These are phyloP conservation scores for Salarias fasciatus DNA, from an alignment of 2,797 vertebrate genomes.

Conservation along the genomic window DNA sequence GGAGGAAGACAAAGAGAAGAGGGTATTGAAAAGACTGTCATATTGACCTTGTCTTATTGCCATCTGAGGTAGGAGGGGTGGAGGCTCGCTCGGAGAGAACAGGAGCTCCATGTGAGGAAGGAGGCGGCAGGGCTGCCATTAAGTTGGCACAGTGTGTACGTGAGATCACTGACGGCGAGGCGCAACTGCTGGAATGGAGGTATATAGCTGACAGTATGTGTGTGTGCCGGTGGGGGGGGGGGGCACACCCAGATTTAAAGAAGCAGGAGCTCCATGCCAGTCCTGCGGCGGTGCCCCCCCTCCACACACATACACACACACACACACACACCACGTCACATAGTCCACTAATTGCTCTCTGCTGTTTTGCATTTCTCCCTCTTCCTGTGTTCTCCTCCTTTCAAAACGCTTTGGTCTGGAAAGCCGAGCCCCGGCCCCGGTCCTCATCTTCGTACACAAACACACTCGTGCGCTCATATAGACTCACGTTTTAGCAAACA, in stretches of 20 bases:
- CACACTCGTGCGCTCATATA: constrained; percentile 31
- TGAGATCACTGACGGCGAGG: constrained; percentile 44
- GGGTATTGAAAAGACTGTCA: constrained; percentile 61
- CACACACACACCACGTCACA: constrained; percentile 57
- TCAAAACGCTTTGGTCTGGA: constrained; percentile 58
- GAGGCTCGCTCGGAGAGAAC: constrained; percentile 59
- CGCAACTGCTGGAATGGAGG: constrained; percentile 44
- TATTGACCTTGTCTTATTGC: constrained; percentile 82
- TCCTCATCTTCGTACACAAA: constrained; percentile 31
- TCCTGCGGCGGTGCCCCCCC: constrained; percentile 15
- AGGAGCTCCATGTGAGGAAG: constrained; percentile 59
- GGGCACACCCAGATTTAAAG: constrained; percentile 47
- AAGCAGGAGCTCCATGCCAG: constrained; percentile 37
- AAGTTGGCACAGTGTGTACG: constrained; percentile 63
- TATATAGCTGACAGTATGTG: constrained; percentile 52
- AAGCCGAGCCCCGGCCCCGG: constrained; percentile 35
- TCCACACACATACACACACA: constrained; percentile 20
- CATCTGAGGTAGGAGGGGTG: constrained; percentile 62
- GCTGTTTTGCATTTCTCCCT: constrained; percentile 73
- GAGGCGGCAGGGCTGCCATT: constrained; percentile 62
- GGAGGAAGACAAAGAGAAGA: constrained; percentile 51
- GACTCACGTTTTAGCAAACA: constrained; percentile 18
- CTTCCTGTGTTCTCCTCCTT: constrained; percentile 76
- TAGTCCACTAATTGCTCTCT: constrained; percentile 71
- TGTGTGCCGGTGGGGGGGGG: constrained; percentile 15